Evolutionary conservation across 2,888 invertebrate species (phyloP).

Genomic region (Girardia tigrina): DNA sequence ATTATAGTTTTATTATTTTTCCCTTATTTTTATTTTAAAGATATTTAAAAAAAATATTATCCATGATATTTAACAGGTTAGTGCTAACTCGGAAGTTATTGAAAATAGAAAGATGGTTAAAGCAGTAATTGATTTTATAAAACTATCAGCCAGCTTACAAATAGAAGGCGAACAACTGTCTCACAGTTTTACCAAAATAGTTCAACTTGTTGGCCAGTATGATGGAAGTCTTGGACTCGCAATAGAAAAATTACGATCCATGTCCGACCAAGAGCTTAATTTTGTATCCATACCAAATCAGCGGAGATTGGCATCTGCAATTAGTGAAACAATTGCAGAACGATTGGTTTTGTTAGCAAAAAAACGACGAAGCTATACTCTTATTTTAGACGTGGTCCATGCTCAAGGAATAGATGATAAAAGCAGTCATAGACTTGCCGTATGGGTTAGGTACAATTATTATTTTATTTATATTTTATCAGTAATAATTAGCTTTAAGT

Average conservation of each 20-base stretch:
- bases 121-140: constrained; percentile 14
- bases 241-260: constrained; percentile 1
- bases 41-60: no score
- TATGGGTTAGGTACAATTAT: not conserved
- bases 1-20: no score
- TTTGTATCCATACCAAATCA: constrained; percentile 3
- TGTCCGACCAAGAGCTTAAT: not conserved
- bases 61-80: no score
- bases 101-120: constrained; percentile 12
- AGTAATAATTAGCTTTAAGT: no score
- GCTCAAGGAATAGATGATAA: not conserved
- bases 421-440: constrained; percentile 1
- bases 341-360: not conserved
- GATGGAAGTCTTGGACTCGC: constrained; percentile 17
- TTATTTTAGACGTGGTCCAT: not conserved
- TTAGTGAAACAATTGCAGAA: constrained; percentile 9
- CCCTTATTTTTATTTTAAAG: no score
- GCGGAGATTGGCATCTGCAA: not conserved
- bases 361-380: constrained; percentile 2
- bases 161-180: constrained; percentile 7
- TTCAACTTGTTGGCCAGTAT: constrained; percentile 2
- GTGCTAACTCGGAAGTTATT: constrained; percentile 8
- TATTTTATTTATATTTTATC: not conserved
- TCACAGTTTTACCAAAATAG: not conserved
- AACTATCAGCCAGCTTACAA: not conserved